Evolutionary conservation across 2,888 invertebrate genomes (phyloP).

Genomic region (Drosophila cognata): DNA sequence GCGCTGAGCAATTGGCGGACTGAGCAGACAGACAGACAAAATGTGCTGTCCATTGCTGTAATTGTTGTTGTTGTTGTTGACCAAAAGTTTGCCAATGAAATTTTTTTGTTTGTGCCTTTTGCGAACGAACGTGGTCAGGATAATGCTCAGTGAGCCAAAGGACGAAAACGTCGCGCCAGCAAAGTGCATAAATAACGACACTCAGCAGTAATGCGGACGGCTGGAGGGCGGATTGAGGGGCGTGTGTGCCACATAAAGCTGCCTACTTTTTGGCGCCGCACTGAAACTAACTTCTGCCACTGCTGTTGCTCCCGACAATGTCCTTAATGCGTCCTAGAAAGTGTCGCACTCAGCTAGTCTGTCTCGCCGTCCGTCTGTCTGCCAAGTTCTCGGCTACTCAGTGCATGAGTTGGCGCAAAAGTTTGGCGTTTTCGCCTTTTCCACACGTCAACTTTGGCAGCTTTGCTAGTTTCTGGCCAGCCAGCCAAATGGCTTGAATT

Average conservation of each 20-base stretch:
- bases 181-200: constrained; percentile 65
- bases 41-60: constrained; percentile 14
- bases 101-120: constrained; percentile 37
- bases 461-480: constrained; percentile 26
- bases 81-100: constrained; percentile 64
- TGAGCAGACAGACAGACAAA: neutral
- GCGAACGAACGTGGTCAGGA: constrained; percentile 32
- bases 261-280: constrained; percentile 61
- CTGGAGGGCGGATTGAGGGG: neutral
- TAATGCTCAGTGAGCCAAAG: constrained; percentile 27
- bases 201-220: constrained; percentile 12
- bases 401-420: constrained; percentile 55
- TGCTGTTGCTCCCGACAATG: constrained; percentile 18
- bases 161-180: constrained; percentile 30
- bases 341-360: constrained; percentile 41
- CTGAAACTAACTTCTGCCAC: constrained; percentile 27
- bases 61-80: constrained; percentile 1
- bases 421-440: constrained; percentile 32
- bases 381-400: constrained; percentile 41
- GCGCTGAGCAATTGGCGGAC: neutral
- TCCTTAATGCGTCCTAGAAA: constrained; percentile 44
- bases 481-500: constrained; percentile 30
- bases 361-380: constrained; percentile 17
- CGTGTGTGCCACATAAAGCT: constrained; percentile 37
- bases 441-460: constrained; percentile 56